These are phyloP conservation scores for Edolisoma coerulescens DNA, from an alignment of 2,113 vertebrate species.

Conservation along the genomic window DNA sequence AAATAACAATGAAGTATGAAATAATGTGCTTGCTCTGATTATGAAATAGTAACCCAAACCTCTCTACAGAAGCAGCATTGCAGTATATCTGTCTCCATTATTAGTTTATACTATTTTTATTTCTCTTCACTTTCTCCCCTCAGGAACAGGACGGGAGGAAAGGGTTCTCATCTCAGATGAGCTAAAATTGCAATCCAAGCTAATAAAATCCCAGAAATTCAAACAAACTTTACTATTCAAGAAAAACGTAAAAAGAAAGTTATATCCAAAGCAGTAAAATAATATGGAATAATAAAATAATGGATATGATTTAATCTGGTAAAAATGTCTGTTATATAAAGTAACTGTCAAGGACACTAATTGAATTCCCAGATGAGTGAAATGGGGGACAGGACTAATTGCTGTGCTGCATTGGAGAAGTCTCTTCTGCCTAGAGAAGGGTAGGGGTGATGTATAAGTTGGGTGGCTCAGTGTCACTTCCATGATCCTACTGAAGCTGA, in stretches of 20 bases:
- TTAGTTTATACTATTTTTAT: neutral
- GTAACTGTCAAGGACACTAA: neutral
- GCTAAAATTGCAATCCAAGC: neutral
- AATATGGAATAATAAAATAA: neutral
- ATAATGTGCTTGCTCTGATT: neutral
- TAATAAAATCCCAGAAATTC: neutral
- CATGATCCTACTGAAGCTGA: neutral
- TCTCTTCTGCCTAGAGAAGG: rapidly evolving
- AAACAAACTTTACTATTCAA: neutral
- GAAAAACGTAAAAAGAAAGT: neutral
- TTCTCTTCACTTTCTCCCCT: neutral
- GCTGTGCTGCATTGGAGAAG: neutral
- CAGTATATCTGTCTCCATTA: neutral
- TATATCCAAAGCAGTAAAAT: neutral
- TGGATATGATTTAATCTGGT: neutral
- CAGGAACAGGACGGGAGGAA: neutral
- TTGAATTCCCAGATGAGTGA: neutral
- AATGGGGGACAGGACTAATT: neutral
- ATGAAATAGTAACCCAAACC: neutral
- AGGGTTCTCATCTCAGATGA: neutral
- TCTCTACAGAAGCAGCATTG: neutral
- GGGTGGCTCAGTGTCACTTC: neutral
- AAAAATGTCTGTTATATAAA: neutral
- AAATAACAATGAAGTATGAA: neutral
- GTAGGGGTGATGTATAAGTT: neutral